Evolutionary conservation across 2,797 vertebrate species (phyloP).

Genomic region (Eospalax fontanierii): DNA sequence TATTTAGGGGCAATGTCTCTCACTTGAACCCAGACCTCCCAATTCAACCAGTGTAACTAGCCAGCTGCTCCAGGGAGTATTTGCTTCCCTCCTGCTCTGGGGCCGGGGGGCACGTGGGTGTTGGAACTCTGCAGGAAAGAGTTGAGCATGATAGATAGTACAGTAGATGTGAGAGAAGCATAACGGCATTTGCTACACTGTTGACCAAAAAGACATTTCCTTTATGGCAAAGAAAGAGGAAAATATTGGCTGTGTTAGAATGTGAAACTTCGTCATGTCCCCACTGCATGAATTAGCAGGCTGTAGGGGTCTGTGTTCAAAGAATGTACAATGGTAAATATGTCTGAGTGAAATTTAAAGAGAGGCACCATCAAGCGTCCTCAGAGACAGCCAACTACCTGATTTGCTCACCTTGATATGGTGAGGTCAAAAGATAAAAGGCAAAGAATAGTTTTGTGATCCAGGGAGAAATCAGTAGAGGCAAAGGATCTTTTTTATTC

Average conservation of each 20-base stretch:
- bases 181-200: not conserved
- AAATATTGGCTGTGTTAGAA: not conserved
- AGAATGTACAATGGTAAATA: slow-evolving; percentile 38
- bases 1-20: too few species aligned
- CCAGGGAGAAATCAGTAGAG: not conserved
- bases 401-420: slow-evolving; percentile 18
- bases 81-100: not conserved
- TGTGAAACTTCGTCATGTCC: not conserved
- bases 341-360: slow-evolving; percentile 27
- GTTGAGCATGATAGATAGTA: not conserved
- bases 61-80: not conserved
- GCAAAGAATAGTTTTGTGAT: not conserved
- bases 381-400: not conserved
- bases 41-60: too few species aligned
- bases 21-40: too few species aligned
- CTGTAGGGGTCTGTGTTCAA: not conserved
- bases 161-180: not conserved
- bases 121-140: not conserved
- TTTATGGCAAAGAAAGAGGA: not conserved
- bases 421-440: slow-evolving; percentile 16
- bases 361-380: not conserved
- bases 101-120: not conserved
- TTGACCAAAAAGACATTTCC: slow-evolving; percentile 30
- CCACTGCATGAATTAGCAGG: not conserved
- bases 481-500: slow-evolving; percentile 16